Base-by-base conservation (phyloP, 92 coral and sea anemone species). In the Blastomussa wellsi region DNA sequence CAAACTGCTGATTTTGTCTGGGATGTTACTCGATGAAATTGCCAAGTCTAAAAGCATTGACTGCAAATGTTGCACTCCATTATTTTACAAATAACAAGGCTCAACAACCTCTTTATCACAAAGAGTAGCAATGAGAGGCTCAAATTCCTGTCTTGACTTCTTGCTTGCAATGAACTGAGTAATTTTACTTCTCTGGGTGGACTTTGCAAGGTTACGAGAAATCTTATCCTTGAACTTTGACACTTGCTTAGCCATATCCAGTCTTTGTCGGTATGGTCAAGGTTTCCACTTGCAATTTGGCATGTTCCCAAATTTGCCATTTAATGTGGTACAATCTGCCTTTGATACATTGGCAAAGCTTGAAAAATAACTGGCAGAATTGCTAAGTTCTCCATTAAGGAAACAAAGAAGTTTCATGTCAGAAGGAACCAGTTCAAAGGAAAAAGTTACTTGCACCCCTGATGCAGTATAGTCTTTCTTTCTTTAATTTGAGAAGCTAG, bases 311-410 rank as follows among this genome's bases (percentile, higher is more conserved):
- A 88, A 90, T 86, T 90, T 78, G 22, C 59, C 76, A 52, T 87
- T 53, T 47, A 92, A n/a, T 26, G 82, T 76, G 15, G 31, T 19
- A 53, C 53, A 36, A 67, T 88, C 92, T 31, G 52, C 66, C 32
- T 76, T 88, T 8, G 88, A 80, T 16, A 87, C 97, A 93, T 89
- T 87, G 16, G 95, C 93, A 93, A 91, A 93, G 35, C 90, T 89
- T 31, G 93, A 93, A 79, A 91, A 89, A 77, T 91, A 93, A 0
- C 47, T 42, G 28, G 97, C 94, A 20, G 94, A 77, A 91, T 91
- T 88, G 36, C 32, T 83, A 11, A 91, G 77, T 38, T 94, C 95
- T 55, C 93, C 95, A 90, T 83, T 90, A n/a, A 94, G 48, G 73
- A 82, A 90, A 31, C 92, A 90, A 4, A 84, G 47, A 32, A 92